phyloP scores from a whole-genome alignment of 2,797 vertebrate genomes.

The Pristis pectinata region DNA sequence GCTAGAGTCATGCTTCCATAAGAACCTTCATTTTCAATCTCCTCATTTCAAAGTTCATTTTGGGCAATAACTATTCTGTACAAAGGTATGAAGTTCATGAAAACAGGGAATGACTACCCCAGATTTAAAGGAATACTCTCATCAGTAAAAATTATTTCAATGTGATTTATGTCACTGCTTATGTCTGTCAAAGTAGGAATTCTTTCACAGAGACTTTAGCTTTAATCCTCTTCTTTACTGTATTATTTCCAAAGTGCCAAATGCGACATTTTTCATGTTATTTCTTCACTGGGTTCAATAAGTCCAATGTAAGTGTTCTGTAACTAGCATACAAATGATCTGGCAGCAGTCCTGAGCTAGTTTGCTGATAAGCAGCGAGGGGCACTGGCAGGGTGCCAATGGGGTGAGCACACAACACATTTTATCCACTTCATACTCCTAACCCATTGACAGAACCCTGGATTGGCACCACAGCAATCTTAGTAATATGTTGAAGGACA shows the following conservation, averaged over 20 bases:
- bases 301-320: too few relatives aligned
- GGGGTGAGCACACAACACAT: too few relatives aligned
- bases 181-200: background rate
- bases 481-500: too few relatives aligned
- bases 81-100: background rate
- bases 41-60: constrained; percentile 19
- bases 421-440: too few relatives aligned
- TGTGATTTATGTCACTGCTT: background rate
- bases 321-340: too few relatives aligned
- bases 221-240: background rate
- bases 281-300: background rate
- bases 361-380: too few relatives aligned
- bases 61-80: background rate
- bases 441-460: too few relatives aligned
- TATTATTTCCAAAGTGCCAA: background rate
- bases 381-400: too few relatives aligned
- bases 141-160: background rate
- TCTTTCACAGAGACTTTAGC: too few relatives aligned
- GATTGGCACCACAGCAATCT: too few relatives aligned
- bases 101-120: background rate
- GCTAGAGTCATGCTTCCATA: too few relatives aligned
- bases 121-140: background rate
- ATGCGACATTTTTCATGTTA: background rate
- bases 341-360: too few relatives aligned
- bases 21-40: background rate